These are phyloP conservation scores for Mylabris phalerata DNA, from an alignment of 1,140 invertebrate genomes.

Conservation along the genomic window DNA sequence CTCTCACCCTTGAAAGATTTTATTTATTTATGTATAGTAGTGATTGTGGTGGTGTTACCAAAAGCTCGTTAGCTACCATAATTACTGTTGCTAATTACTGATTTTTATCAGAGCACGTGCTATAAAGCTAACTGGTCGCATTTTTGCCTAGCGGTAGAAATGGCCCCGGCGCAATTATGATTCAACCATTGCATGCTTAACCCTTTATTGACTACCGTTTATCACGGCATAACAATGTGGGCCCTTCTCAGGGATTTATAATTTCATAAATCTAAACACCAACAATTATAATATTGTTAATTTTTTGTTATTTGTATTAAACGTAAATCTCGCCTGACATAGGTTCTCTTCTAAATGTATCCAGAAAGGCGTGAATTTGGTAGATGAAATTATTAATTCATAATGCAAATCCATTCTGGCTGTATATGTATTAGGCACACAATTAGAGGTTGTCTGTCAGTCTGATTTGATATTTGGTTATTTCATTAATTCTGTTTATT, in stretches of 20 bases:
- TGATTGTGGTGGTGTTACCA: conserved; percentile 11
- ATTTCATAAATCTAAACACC: too few species aligned
- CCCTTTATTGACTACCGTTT: conserved; percentile 36
- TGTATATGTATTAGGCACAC: conserved; percentile 7
- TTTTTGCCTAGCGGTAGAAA: conserved; percentile 25
- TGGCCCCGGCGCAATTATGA: conserved; percentile 35
- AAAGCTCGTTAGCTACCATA: conserved; percentile 42
- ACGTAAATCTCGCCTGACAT: too few species aligned
- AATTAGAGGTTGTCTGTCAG: conserved; percentile 16
- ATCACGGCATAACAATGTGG: conserved; percentile 26
- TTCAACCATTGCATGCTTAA: conserved; percentile 38
- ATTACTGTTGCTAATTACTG: conserved; percentile 42
- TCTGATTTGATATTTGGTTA: conserved; percentile 14
- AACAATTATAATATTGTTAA: too few species aligned
- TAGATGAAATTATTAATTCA: conserved; percentile 6
- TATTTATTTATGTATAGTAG: conserved; percentile 4
- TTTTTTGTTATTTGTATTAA: too few species aligned
- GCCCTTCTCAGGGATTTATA: too few species aligned
- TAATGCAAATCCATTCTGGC: conserved; percentile 6
- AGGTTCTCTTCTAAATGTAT: too few species aligned
- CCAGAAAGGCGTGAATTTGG: not conserved
- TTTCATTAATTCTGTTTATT: conserved; percentile 10
- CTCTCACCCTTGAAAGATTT: too few species aligned
- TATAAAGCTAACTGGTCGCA: conserved; percentile 31
- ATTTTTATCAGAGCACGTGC: conserved; percentile 42